Evolutionary conservation across 2,888 invertebrate genomes (phyloP), one percentile per base, ranked within the genome.

Genomic region (Heliconius ismenius): DNA sequence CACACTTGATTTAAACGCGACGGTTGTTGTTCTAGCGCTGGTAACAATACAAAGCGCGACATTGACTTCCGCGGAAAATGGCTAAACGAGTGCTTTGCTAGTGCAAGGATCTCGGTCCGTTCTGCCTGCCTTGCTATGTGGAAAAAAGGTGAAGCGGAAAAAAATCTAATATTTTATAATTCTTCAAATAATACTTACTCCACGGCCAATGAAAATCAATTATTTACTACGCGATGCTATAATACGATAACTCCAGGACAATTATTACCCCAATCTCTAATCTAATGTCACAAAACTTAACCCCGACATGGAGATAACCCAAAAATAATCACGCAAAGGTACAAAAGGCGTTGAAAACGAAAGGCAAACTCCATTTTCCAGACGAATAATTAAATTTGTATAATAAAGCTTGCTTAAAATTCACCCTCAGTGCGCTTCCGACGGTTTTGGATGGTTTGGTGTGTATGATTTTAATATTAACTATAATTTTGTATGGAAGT

Each of bases 321-420:
- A 6, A 81, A 82, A 83, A 81, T 79, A 81, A 81, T 81, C 82
- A 83, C 81, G 81, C 80, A 68, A 78, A 70, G 75, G 74, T 76
- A 80, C 79, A 73, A 79, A 79, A 81, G 78, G 80, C 79, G 79
- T 76, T 76, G 80, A 83, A 83, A 83, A 82, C 78, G 79, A 81
- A 83, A 83, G 84, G 84, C 82, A 82, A 85, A 84, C 83, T 84
- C 80, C 83, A 83, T 84, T 86, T 84, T 80, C 79, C 80, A 81
- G 79, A 80, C 80, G 82, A 83, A 82, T 82, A 81, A 82, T 79
- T 80, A 80, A 83, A 83, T 81, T 81, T 79, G 79, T 80, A 79
- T 81, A 80, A 81, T 80, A 78, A 75, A 79, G 74, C 82, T 79
- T 80, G 76, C 79, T 86, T 85, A 85, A 84, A 85, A 86, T 86